These are phyloP conservation scores for Stegastes partitus DNA, from an alignment of 2,113 vertebrate genomes.

Conservation along the genomic window DNA sequence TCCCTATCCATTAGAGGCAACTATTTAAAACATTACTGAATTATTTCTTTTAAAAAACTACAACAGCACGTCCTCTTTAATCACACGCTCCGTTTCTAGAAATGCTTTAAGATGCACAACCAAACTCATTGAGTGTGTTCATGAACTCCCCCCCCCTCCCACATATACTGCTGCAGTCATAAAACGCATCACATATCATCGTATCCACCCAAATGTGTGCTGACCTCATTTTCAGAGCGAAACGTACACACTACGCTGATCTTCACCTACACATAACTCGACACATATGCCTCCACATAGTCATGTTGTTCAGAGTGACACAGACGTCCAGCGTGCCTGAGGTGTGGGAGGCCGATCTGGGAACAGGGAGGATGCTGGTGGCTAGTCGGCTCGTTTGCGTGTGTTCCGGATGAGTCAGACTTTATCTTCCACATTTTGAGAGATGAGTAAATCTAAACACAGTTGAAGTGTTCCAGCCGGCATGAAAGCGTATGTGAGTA, in stretches of 20 bases:
- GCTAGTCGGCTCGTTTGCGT: constrained; percentile 7
- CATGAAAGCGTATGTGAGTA: constrained; percentile 19
- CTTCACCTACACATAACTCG: constrained; percentile 16
- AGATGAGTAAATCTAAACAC: constrained; percentile 48
- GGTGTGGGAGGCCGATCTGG: constrained; percentile 25
- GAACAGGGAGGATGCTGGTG: constrained; percentile 27
- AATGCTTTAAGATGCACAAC: neutral
- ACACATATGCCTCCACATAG: constrained; percentile 27
- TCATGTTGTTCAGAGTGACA: constrained; percentile 26
- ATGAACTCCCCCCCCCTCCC: neutral
- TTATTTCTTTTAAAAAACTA: neutral
- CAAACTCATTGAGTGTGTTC: neutral
- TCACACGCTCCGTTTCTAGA: neutral
- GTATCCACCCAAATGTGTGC: neutral
- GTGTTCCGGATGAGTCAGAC: constrained; percentile 46
- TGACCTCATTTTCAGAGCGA: constrained; percentile 5
- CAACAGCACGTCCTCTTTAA: fast-evolving
- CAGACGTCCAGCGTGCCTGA: constrained; percentile 31
- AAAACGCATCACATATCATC: constrained; percentile 9
- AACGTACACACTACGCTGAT: neutral
- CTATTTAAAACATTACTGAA: no score
- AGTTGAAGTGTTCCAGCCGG: neutral
- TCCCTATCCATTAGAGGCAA: no score
- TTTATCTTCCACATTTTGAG: constrained; percentile 49
- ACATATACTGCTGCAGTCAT: neutral